Evolutionary conservation across 1,140 invertebrate species (phyloP).

Genomic region (Macrotrachela quadricornifera): DNA sequence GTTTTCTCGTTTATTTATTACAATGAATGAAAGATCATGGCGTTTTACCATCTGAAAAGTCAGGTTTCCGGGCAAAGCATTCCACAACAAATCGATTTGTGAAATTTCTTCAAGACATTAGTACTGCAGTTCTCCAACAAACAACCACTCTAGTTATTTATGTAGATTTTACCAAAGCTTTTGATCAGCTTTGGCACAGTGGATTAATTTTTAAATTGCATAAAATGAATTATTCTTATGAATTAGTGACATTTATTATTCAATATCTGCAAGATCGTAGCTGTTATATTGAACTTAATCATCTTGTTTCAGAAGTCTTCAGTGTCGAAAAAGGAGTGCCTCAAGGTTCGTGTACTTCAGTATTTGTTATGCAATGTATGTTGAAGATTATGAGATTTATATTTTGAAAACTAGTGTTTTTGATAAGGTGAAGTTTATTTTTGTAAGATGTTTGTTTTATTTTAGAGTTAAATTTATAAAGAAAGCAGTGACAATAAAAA

Average conservation of each 20-base stretch:
- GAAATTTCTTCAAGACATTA: not conserved
- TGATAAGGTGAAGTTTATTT: too few species aligned
- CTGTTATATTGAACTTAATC: conserved; percentile 8
- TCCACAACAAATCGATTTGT: not conserved
- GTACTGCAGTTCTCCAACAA: not conserved
- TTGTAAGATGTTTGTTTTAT: too few species aligned
- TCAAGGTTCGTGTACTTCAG: conserved; percentile 13
- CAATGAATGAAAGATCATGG: too few species aligned
- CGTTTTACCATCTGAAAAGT: not conserved
- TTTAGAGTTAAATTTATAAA: too few species aligned
- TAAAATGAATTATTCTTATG: not conserved
- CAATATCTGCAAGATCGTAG: conserved; percentile 5
- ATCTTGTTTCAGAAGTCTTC: not conserved
- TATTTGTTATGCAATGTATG: too few species aligned
- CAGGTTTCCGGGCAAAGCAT: not conserved
- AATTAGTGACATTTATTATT: not conserved
- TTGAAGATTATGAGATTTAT: too few species aligned
- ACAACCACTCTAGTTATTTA: not conserved
- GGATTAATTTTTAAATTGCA: conserved; percentile 7
- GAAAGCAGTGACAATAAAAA: too few species aligned
- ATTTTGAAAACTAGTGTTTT: too few species aligned
- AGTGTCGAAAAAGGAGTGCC: conserved; percentile 9
- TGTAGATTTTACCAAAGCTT: conserved; percentile 9
- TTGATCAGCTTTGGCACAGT: conserved; percentile 10
- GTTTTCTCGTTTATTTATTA: not conserved